These are phyloP conservation scores for Porites rus DNA, from an alignment of 92 coral and sea anemone species.

Conservation along the genomic window DNA sequence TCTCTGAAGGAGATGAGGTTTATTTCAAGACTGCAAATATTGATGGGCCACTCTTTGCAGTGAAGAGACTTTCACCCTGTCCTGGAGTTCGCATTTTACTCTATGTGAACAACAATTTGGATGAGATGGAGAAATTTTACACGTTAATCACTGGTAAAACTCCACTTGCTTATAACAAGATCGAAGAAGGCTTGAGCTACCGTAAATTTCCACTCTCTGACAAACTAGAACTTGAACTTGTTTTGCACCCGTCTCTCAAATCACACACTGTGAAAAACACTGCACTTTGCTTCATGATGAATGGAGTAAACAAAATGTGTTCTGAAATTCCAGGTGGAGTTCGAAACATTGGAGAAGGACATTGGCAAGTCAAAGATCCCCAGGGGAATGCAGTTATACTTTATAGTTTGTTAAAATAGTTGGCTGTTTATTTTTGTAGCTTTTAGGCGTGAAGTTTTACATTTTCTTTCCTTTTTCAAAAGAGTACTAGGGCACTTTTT, in stretches of 20 bases:
- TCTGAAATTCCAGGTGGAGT: constrained; percentile 89
- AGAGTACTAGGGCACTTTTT: neutral
- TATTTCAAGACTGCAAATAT: constrained; percentile 57
- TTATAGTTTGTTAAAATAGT: constrained; percentile 65
- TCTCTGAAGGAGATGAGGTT: constrained; percentile 76
- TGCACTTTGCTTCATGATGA: constrained; percentile 80
- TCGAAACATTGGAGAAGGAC: constrained; percentile 80
- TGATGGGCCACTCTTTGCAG: constrained; percentile 70
- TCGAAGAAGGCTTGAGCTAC: constrained; percentile 83
- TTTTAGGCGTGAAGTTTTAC: neutral
- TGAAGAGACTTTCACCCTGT: constrained; percentile 76
- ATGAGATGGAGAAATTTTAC: constrained; percentile 84
- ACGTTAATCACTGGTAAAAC: constrained; percentile 79
- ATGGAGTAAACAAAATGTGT: constrained; percentile 77
- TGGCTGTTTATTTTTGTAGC: neutral
- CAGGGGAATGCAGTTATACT: constrained; percentile 80
- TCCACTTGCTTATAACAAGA: constrained; percentile 83
- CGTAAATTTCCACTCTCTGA: constrained; percentile 83
- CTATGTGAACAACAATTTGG: constrained; percentile 80
- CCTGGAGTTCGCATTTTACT: constrained; percentile 79
- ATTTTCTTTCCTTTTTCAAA: neutral
- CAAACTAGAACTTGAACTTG: constrained; percentile 81
- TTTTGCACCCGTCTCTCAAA: constrained; percentile 70
- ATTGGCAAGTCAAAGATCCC: constrained; percentile 89
- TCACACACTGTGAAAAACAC: constrained; percentile 63